A percentile compares a stretch with the other conserved stretches of the same genome.
Evolutionary conservation across 2,888 invertebrate genomes (phyloP).

Genomic region (Nomada fucata): DNA sequence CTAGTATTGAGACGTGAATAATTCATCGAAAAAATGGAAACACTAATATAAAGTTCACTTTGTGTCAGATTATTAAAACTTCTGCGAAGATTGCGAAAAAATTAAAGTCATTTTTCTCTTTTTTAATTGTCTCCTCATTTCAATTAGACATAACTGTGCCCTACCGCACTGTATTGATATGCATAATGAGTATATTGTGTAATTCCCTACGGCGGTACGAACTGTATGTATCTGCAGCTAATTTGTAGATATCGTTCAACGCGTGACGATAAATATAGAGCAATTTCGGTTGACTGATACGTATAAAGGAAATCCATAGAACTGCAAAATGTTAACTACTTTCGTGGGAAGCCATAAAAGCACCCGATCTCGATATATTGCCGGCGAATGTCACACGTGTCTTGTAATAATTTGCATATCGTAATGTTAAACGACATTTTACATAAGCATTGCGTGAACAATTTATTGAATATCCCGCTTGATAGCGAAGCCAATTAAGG

Average conservation of each 20-base stretch:
- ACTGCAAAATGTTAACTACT: slow-evolving; percentile 24
- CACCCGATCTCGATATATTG: neutral
- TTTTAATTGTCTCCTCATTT: neutral
- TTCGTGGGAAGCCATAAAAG: slow-evolving; percentile 10
- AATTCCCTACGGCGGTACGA: too few species aligned
- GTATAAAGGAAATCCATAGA: neutral
- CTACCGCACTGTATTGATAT: too few species aligned
- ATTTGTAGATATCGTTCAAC: neutral
- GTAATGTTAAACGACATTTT: neutral
- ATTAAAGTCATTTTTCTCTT: neutral
- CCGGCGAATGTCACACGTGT: neutral
- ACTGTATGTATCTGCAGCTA: too few species aligned
- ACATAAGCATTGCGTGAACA: neutral
- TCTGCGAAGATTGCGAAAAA: neutral
- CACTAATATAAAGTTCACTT: slow-evolving; percentile 1
- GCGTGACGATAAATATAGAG: neutral
- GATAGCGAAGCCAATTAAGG: neutral
- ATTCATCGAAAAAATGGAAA: slow-evolving; percentile 25
- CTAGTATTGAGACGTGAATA: slow-evolving; percentile 16
- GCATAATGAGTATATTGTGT: too few species aligned
- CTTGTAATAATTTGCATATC: neutral
- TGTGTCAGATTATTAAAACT: neutral
- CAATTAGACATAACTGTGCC: too few species aligned
- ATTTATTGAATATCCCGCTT: neutral
- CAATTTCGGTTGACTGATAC: neutral